Evolutionary conservation across 2,113 vertebrate species (phyloP), one percentile per base, ranked within the genome.

Genomic region (Sebastes fasciatus): DNA sequence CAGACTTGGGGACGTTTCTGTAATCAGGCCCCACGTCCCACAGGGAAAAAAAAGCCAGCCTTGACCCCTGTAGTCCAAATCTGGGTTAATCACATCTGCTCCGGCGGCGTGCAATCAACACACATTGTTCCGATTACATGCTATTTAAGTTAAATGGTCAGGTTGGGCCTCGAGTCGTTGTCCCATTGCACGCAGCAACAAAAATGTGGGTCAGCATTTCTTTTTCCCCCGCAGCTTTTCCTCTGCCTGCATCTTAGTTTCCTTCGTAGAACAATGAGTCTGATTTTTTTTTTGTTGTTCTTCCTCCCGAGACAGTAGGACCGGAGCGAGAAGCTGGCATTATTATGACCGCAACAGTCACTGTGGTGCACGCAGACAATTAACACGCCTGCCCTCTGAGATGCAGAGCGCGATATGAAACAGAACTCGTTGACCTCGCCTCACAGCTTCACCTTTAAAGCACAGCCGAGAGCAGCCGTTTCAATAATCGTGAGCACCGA

Each of bases 181-280:
- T 94, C 88, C 82, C 76, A 80, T 85, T 83, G 87, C 84, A 90
- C 2, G 52, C 73, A 82, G 87, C 74, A 87, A 79, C 72, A 88
- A 87, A 92, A 89, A 92, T 91, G 83, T 92, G 87, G 84, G 87
- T 94, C 90, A 89, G 88, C 77, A 89, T 60, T 85, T 87, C 65
- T 68, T 87, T 69, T 72, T 75, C 58, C 14, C 73, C 52, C 14
- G 6, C 63, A 64, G 76, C 78, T 77, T 82, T 91, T 91, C 90
- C 89, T 86, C 68, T 84, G 7, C 45, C 26, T 80, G 62, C 72
- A 73, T 89, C 78, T 82, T 78, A 73, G 86, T 88, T 94, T 94
- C 91, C 92, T 88, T 85, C 55, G 1, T 8, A 81, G 89, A 94
- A 94, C 92, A 93, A 92, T 94, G 84, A 88, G 82, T 88, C 82